Percentiles rank a stretch among this genome's conserved stretches.
Evolutionary conservation across 2,113 vertebrate species (phyloP).

Genomic region (Pelecanoides urinatrix): DNA sequence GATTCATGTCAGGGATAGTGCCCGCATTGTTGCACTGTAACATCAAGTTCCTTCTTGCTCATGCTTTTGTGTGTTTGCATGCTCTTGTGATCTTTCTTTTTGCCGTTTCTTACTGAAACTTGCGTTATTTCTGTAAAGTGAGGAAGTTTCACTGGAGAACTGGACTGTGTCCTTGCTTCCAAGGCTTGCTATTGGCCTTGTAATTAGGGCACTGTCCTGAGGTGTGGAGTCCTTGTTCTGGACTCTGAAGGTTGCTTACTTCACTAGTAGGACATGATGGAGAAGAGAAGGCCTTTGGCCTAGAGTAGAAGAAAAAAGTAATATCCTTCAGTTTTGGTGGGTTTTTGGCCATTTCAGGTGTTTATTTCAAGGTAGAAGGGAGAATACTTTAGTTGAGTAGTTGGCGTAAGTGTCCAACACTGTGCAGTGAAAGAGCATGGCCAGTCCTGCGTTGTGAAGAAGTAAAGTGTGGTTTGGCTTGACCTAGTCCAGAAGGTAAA

Average conservation of each 20-base stretch:
- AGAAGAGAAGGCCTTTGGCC: not conserved
- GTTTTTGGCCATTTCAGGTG: not conserved
- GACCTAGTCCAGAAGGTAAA: not conserved
- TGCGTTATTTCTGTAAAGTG: not conserved
- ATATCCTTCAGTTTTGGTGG: not conserved
- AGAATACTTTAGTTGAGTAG: not conserved
- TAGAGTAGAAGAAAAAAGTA: not conserved
- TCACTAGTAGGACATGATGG: not conserved
- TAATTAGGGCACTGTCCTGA: not conserved
- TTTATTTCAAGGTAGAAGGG: not conserved
- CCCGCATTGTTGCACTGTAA: not conserved
- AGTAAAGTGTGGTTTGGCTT: not conserved
- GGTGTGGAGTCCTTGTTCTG: not conserved
- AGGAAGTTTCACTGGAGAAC: not conserved
- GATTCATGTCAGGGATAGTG: not conserved
- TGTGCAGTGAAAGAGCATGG: not conserved
- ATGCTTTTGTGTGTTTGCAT: not conserved
- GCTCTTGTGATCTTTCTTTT: not conserved
- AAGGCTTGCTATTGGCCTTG: not conserved
- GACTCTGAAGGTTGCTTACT: not conserved
- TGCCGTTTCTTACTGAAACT: not conserved
- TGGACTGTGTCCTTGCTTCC: fast-evolving
- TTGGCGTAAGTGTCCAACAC: not conserved
- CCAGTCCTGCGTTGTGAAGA: not conserved
- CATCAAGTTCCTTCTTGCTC: not conserved